Evolutionary conservation across 2,113 vertebrate genomes (phyloP), one percentile per base, ranked within the genome.

Genomic region (Hypocryptadius cinnamomeus): DNA sequence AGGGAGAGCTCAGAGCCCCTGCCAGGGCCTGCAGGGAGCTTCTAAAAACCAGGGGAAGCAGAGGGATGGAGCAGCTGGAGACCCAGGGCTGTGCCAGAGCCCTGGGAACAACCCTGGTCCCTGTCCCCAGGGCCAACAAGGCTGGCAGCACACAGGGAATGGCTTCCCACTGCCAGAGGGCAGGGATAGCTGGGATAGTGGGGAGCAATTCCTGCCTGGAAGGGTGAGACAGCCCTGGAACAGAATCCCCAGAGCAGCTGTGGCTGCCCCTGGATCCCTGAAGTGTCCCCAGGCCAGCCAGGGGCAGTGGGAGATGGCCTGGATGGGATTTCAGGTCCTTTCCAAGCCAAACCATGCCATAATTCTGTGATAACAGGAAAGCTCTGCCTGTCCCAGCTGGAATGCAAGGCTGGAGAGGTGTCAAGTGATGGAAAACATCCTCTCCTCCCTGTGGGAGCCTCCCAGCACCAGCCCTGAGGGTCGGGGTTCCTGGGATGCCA

Each of bases 241-340:
- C 2, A 9, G 35, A 15, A 9, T 74, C 27, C 70, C 70, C 35
- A 40, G 35, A 40, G 53, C 0, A 77, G 45, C 39, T 51, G 61
- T 10, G 53, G 35, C 33, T 69, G 63, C 11, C 14, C 33, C 47
- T 53, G 84, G 63, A 40, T 40, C 40, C 40, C 6, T 40, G 40
- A 0, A 47, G 24, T 24, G 47, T 1, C 54, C 72, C 72, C 20
- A 44, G 63, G 45, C 53, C 83, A 11, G 0, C 53, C 44, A 15
- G 54, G 39, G 24, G 1, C 6, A 2, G 3, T 6, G n/a, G 47
- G 9, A 70, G 24, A 2, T 0, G 25, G 31, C 2, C n/a, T 7
- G 30, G 21, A 15, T 19, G 50, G 24, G 42, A 7, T 42, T 42
- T 8, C 5, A 27, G 48, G 11, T 8, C 42, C 50, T 48, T 48